Evolutionary conservation across 2,888 invertebrate species (phyloP).

Genomic region (Drosophila nr. medialis): DNA sequence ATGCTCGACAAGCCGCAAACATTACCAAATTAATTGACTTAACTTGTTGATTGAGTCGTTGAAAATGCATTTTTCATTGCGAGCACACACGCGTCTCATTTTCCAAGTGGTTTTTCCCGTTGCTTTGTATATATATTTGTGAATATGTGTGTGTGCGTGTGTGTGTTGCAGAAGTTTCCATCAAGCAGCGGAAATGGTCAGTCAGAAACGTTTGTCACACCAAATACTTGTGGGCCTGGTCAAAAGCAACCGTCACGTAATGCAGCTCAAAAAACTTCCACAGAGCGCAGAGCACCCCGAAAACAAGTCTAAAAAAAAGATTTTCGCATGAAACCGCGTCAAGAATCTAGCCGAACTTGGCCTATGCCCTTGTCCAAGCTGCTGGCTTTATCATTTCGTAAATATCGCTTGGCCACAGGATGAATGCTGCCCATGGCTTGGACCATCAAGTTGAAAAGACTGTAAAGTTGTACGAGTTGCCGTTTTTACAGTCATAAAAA

Average conservation of each 20-base stretch:
- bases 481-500: not conserved
- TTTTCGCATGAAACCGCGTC: constrained; percentile 48
- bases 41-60: constrained; percentile 80
- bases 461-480: not conserved
- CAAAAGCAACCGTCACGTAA: constrained; percentile 53
- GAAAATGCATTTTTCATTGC: constrained; percentile 64
- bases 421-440: not conserved
- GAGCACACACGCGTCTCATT: constrained; percentile 10
- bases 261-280: constrained; percentile 51
- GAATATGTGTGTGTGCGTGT: not conserved
- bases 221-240: constrained; percentile 48
- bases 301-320: constrained; percentile 34
- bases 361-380: constrained; percentile 51
- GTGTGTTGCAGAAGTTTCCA: constrained; percentile 26
- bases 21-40: constrained; percentile 79
- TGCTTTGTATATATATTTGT: constrained; percentile 19
- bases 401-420: constrained; percentile 55
- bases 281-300: constrained; percentile 13
- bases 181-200: constrained; percentile 58
- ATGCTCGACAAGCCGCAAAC: constrained; percentile 43
- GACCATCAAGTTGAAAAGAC: not conserved
- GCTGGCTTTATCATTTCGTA: constrained; percentile 66
- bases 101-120: constrained; percentile 61
- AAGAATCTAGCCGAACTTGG: constrained; percentile 21
- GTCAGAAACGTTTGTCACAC: constrained; percentile 55